A percentile compares a stretch with the other conserved stretches of the same genome.
phyloP scores from a whole-genome alignment of 2,797 vertebrate genomes.

The Poecilia gillii region DNA sequence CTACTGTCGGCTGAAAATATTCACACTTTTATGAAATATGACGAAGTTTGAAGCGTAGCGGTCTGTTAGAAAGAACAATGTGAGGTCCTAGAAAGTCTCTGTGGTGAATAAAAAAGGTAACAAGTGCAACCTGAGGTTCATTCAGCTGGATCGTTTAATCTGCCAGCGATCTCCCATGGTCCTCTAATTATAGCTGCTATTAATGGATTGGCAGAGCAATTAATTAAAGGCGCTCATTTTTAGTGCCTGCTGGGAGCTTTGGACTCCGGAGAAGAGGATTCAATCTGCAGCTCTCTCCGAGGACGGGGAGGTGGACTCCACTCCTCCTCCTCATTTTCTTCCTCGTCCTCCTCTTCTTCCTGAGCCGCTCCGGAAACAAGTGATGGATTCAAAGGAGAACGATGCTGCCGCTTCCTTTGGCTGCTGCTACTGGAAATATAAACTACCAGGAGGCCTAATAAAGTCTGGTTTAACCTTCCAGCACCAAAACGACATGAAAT shows the following conservation, averaged over 20 bases:
- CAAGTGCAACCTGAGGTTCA: constrained; percentile 45
- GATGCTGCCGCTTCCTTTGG: neutral
- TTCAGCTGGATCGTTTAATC: constrained; percentile 63
- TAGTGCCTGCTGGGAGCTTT: constrained; percentile 63
- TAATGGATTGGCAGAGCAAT: constrained; percentile 71
- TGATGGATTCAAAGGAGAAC: constrained; percentile 15
- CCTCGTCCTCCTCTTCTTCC: neutral
- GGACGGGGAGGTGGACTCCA: constrained; percentile 19
- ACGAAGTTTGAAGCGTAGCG: neutral
- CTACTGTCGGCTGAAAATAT: neutral
- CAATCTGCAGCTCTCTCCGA: constrained; percentile 45
- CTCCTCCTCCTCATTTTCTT: neutral
- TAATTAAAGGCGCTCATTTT: constrained; percentile 71
- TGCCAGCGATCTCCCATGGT: constrained; percentile 54
- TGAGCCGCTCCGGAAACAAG: neutral
- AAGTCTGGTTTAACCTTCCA: neutral
- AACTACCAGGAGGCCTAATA: neutral
- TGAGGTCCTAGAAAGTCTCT: neutral
- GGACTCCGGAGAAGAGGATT: constrained; percentile 49
- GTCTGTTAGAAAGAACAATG: neutral
- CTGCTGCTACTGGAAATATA: neutral
- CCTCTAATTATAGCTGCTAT: constrained; percentile 74
- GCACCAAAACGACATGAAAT: neutral
- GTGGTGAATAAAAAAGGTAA: constrained; percentile 36
- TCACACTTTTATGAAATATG: neutral